Percentiles rank a stretch among this genome's conserved stretches.
phyloP scores from a whole-genome alignment of 2,113 vertebrate genomes.

The Xiphorhynchus elegans region DNA sequence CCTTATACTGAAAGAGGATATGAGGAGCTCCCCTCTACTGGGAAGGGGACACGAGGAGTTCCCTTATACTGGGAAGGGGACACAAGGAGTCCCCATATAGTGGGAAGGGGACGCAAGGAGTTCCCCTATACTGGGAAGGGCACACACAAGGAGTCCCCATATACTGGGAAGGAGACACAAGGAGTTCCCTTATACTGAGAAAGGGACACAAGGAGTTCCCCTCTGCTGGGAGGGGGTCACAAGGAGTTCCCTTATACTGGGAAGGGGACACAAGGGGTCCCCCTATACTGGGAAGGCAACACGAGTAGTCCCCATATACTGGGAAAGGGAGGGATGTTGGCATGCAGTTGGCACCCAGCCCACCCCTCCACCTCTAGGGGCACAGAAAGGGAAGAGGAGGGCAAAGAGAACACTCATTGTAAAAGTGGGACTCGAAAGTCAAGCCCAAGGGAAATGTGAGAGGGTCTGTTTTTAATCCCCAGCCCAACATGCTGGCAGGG shows the following conservation, averaged over 20 bases:
- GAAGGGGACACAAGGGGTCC: too few species aligned
- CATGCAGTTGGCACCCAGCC: neutral
- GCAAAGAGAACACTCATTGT: neutral
- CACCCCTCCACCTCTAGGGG: accelerated
- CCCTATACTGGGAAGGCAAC: neutral
- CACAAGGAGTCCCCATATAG: too few species aligned
- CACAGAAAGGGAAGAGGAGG: neutral
- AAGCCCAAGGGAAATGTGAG: neutral
- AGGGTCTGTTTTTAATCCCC: neutral
- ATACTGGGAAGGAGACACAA: neutral
- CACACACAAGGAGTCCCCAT: accelerated
- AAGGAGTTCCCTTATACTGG: too few species aligned
- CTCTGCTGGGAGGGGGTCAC: accelerated
- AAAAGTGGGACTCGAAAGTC: neutral
- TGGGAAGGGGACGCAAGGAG: accelerated
- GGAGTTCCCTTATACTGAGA: accelerated
- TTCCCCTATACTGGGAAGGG: too few species aligned
- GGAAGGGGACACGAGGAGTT: accelerated
- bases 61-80: accelerated
- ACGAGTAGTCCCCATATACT: accelerated
- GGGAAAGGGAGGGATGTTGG: neutral
- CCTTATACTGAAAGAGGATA: neutral
- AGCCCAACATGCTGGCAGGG: neutral
- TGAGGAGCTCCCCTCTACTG: accelerated
- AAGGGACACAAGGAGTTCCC: neutral